Conservation (phyloP, 2,888 invertebrate genomes). For the Iselma pallidipennis region DNA sequence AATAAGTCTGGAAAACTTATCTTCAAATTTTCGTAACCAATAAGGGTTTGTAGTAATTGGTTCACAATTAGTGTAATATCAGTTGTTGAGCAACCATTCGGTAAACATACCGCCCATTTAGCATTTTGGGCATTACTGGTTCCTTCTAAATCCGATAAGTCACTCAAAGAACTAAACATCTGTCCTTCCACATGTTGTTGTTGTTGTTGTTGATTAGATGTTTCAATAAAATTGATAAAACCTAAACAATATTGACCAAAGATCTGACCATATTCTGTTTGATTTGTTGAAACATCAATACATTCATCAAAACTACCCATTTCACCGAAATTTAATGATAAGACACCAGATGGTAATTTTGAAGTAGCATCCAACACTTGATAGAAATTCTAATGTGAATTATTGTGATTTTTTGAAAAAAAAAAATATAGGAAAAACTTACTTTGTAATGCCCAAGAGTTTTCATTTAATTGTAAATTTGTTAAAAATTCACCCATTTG, state of each 20-base stretch:
- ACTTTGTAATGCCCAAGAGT: conserved; percentile 4
- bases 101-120: conserved; percentile 21
- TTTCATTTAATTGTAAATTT: not conserved
- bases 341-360: conserved; percentile 34
- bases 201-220: not conserved
- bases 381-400: conserved; percentile 9
- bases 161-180: no score
- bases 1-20: not conserved
- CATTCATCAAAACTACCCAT: conserved; percentile 18
- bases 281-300: not conserved
- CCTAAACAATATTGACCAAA: conserved; percentile 36
- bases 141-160: no score
- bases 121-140: no score
- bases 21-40: not conserved
- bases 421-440: not conserved
- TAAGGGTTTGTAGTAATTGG: not conserved
- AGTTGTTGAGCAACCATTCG: conserved; percentile 5
- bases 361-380: conserved; percentile 39
- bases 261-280: conserved; percentile 16
- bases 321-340: conserved; percentile 30
- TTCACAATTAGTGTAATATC: conserved; percentile 6
- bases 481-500: not conserved
- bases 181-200: no score
- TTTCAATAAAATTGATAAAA: not conserved
- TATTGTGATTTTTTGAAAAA: not conserved